A percentile compares a stretch with the other conserved stretches of the same genome.
Conservation (phyloP, 2,113 vertebrate genomes). For the Chionodraco myersi region DNA sequence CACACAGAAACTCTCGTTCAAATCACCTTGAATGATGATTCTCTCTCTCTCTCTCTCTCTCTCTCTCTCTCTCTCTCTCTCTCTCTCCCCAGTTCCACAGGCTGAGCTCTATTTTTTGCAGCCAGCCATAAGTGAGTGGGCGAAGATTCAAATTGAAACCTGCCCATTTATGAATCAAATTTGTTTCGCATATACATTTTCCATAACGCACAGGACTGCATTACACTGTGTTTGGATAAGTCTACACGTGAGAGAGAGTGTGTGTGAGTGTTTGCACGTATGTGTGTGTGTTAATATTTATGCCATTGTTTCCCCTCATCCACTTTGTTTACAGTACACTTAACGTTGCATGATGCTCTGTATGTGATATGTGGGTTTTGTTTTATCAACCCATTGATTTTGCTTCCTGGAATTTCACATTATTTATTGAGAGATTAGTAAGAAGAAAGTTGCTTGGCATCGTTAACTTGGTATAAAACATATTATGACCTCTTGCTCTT, state of each 20-base stretch:
- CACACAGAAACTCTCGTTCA: constrained; percentile 65
- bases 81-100: constrained; percentile 56
- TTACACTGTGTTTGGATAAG: constrained; percentile 70
- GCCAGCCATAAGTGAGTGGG: constrained; percentile 69
- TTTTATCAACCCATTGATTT: constrained; percentile 62
- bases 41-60: constrained; percentile 1
- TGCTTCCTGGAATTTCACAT: constrained; percentile 32
- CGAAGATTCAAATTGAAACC: constrained; percentile 79
- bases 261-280: constrained; percentile 19
- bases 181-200: constrained; percentile 81
- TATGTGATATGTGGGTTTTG: constrained; percentile 29
- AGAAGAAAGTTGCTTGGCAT: constrained; percentile 13
- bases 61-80: neutral
- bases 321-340: constrained; percentile 59
- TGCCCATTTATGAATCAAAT: constrained; percentile 83
- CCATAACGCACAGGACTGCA: constrained; percentile 55
- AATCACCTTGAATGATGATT: constrained; percentile 67
- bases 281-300: constrained; percentile 51
- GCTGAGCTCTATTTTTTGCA: constrained; percentile 75
- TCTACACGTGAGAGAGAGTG: constrained; percentile 13
- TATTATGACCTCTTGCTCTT: constrained; percentile 35
- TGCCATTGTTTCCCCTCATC: constrained; percentile 70
- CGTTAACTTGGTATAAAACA: constrained; percentile 21
- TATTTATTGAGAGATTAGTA: constrained; percentile 36
- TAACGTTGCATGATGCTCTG: constrained; percentile 39